A percentile compares a stretch with the other conserved stretches of the same genome.
Conservation (phyloP, 2,113 vertebrate genomes). For the Panurus biarmicus region DNA sequence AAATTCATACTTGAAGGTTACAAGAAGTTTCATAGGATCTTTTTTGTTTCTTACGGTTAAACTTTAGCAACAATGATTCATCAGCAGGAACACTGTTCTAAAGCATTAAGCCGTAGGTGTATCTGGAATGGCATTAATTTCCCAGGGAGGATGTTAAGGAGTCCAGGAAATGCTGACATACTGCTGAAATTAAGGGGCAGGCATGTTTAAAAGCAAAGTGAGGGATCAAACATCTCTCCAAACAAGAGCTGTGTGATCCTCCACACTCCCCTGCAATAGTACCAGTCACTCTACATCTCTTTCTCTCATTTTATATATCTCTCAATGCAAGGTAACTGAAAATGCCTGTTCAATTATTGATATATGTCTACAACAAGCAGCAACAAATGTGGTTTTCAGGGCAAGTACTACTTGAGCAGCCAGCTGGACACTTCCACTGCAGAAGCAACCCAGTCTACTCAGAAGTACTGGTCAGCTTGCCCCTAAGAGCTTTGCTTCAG, state of each 20-base stretch:
- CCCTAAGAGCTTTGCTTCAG: background rate
- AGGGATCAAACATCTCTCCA: background rate
- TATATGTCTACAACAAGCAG: background rate
- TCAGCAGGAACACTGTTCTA: background rate
- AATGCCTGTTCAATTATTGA: background rate
- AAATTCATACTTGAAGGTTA: background rate
- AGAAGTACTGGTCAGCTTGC: background rate
- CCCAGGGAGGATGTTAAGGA: background rate
- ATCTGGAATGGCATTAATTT: background rate
- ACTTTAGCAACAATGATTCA: background rate
- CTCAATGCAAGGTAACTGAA: background rate
- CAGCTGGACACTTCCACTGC: background rate
- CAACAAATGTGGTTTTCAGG: background rate
- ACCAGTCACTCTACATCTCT: too few species aligned
- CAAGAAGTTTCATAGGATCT: background rate
- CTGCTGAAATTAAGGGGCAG: background rate
- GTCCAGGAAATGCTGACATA: background rate
- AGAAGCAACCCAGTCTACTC: background rate
- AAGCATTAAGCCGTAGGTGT: background rate
- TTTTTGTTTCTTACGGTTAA: background rate
- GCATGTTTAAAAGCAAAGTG: background rate
- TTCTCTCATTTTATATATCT: too few species aligned
- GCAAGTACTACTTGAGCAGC: rapidly evolving
- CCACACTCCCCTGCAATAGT: background rate
- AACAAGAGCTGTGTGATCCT: background rate